phyloP scores from a whole-genome alignment of 2,888 invertebrate genomes.

The Aphidius colemani region DNA sequence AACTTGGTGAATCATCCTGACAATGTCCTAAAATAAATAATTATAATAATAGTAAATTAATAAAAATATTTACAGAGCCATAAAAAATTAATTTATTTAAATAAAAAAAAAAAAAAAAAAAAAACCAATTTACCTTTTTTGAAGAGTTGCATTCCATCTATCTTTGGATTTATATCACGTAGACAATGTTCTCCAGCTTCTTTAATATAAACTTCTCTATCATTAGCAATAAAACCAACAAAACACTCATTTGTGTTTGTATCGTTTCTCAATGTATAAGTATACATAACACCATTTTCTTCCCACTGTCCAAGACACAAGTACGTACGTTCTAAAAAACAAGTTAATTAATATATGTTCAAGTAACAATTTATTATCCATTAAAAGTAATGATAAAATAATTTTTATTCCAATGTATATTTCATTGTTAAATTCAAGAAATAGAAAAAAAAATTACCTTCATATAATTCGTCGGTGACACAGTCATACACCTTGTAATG shows the following conservation, averaged over 20 bases:
- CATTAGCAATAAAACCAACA: conserved; percentile 66
- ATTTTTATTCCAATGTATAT: too few relatives aligned
- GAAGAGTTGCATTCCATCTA: conserved; percentile 68
- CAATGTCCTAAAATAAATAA: conserved; percentile 48
- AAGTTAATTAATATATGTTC: neutral
- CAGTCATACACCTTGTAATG: conserved; percentile 70
- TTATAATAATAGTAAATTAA: neutral
- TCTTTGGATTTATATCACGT: conserved; percentile 65
- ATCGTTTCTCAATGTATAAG: conserved; percentile 69
- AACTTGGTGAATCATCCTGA: conserved; percentile 57
- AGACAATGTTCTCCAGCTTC: conserved; percentile 72
- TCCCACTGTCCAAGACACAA: conserved; percentile 71
- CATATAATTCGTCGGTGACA: conserved; percentile 65
- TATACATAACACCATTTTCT: conserved; percentile 67
- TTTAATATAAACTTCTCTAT: conserved; percentile 68
- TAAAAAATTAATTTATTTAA: too few relatives aligned
- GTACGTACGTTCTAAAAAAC: conserved; percentile 65
- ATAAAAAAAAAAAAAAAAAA: neutral
- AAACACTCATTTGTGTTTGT: conserved; percentile 69
- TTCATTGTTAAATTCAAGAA: too few relatives aligned
- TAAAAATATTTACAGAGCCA: neutral
- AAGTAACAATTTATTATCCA: too few relatives aligned
- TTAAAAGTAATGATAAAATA: too few relatives aligned
- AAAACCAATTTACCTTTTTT: conserved; percentile 58
- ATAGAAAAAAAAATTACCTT: conserved; percentile 57